Evolutionary conservation across 1,140 invertebrate species (phyloP), one percentile per base, ranked within the genome.

Genomic region (Neotoxoptera formosana): DNA sequence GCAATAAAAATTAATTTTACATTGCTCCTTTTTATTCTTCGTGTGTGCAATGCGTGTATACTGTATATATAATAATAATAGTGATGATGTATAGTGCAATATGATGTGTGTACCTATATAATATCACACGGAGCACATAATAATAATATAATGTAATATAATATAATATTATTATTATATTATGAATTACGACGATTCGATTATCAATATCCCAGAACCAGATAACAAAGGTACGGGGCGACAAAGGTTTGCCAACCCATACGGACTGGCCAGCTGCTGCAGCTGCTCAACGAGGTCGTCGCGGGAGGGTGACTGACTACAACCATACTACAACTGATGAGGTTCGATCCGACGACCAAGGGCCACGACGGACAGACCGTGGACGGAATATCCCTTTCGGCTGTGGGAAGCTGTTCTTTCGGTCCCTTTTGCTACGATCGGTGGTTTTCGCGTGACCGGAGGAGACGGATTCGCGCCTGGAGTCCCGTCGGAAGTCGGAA

Each of bases 191-290:
- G 51, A 76, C 60, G n/a, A n/a, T 90, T 90, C 53, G 89, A 90
- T 67, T 90, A 90, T 90, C 89, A 90, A 90, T 67, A 90, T 90
- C 45, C 25, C 41, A 45, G 53, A 48, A 90, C 11, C 41, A 90
- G 89, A 90, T 90, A 90, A 90, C 89, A 90, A 90, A 67, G 56
- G 89, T 45, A 41, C 23, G 21, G 23, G 8, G 30, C 30, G 60
- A 76, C 60, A n/a, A 34, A 76, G 89, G 89, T 67, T 67, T 17
- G 89, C 89, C 89, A 90, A 90, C 56, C 25, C 30, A n/a, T n/a
- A 48, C n/a, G 21, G 21, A 41, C 36, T 6, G n/a, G 14, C 14
- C 45, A 30, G n/a, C 34, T n/a, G 86, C 83, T 53, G 21, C 23
- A 3, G 36, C n/a, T n/a, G n/a, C n/a, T n/a, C n/a, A 34, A 36